Evolutionary conservation across 23 tunicate genomes (phyloP), one percentile per base, ranked within the genome.

Genomic region (Corella eumyota): DNA sequence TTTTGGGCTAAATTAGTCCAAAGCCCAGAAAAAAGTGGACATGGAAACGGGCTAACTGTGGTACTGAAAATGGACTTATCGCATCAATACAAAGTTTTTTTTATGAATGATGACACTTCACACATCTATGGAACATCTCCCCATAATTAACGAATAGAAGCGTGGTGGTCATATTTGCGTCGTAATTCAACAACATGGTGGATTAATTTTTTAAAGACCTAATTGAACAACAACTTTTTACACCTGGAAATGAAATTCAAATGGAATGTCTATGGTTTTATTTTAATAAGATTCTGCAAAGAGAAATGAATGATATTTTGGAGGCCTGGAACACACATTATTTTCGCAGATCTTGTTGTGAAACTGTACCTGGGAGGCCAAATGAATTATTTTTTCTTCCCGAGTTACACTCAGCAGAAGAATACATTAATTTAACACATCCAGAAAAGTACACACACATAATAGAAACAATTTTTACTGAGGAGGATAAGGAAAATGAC

Each of bases 91-190:
- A 60, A 25, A 32, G 65, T n/a, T 20, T 60, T 32, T 22, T 34
- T 60, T 19, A 60, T 15, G 6, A 60, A 60, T 60, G 22, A 19
- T 20, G 22, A 44, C 1, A 3, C 45, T 31, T 44, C 65, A 13
- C 65, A 60, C 22, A 33, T 60, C 3, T 33, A 60, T 22, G 65
- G 65, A 32, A 60, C 65, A 31, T 60, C 65, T 24, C 65, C 65
- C 25, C 65, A 60, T 22, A 60, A 60, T 33, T 45, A 60, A 60
- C 33, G 65, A 17, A 60, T 60, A 22, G 65, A 60, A 60, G 65
- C 65, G 13, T 60, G 65, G 65, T 60, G 65, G 65, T 60, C 65
- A 30, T 60, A 13, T 60, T 60, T 60, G 22, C 33, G 65, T 32
- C 33, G 34, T 32, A 60, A 15, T 33, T 4, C 45, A 22, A 60